These are phyloP conservation scores for Oceanites oceanicus DNA, from an alignment of 2,113 vertebrate species.

Conservation along the genomic window DNA sequence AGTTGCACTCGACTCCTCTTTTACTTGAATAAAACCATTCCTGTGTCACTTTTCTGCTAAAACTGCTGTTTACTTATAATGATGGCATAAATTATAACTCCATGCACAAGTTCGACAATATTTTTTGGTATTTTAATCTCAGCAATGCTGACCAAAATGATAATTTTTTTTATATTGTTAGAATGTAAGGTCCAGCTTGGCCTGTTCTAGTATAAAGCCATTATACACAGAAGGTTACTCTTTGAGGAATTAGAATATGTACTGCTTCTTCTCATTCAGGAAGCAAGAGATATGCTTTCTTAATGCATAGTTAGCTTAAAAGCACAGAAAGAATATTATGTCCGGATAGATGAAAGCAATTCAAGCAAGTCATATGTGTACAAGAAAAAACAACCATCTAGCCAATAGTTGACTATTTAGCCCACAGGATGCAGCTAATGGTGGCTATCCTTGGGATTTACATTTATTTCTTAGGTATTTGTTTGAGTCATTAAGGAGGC, in stretches of 20 bases:
- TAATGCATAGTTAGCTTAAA: slow-evolving; percentile 22
- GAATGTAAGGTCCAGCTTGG: not conserved
- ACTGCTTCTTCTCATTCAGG: not conserved
- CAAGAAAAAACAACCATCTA: not conserved
- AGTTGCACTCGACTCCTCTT: not conserved
- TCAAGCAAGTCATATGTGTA: not conserved
- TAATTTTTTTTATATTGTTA: not conserved
- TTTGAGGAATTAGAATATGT: slow-evolving; percentile 5
- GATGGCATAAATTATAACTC: not conserved
- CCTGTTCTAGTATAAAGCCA: slow-evolving; percentile 8
- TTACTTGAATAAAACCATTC: not conserved
- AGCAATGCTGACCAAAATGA: not conserved
- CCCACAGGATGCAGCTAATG: not conserved
- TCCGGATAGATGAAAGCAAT: not conserved
- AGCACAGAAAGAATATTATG: not conserved
- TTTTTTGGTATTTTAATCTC: not conserved
- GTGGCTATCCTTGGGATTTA: not conserved
- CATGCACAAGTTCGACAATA: not conserved
- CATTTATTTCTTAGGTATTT: not conserved
- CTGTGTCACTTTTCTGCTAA: not conserved
- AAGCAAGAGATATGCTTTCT: not conserved
- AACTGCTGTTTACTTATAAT: not conserved
- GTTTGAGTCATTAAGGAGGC: not conserved
- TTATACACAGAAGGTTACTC: not conserved
- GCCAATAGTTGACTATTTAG: not conserved